Conservation (phyloP, 2,888 invertebrate species). For the Mesorhabditis sp. region DNA sequence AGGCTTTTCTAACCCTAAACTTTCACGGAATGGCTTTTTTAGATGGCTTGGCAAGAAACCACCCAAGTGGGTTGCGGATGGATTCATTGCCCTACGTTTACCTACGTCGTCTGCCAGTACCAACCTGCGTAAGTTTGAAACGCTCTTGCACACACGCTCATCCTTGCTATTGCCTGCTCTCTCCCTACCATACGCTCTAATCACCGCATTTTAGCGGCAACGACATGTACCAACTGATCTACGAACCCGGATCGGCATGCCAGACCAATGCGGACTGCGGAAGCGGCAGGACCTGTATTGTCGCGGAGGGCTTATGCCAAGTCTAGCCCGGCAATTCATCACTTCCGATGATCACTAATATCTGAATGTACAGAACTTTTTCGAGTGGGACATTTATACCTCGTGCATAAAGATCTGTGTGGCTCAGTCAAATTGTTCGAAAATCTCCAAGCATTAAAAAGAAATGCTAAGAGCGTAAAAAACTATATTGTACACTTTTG, state of each 20-base stretch:
- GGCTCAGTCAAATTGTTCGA: no score
- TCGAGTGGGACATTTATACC: no score
- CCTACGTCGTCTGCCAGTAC: slow-evolving; percentile 6
- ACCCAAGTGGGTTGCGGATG: background rate
- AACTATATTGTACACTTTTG: no score
- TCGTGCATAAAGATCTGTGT: no score
- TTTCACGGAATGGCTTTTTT: background rate
- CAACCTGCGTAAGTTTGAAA: background rate
- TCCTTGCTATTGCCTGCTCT: background rate
- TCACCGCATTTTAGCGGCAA: background rate
- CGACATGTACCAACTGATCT: background rate
- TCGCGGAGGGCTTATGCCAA: no score
- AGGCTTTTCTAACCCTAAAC: background rate
- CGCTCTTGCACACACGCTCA: background rate
- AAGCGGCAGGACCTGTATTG: background rate
- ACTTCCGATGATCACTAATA: no score
- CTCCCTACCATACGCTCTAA: background rate
- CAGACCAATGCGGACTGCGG: background rate
- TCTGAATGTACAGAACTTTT: no score
- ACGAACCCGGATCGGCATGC: background rate
- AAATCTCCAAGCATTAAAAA: no score
- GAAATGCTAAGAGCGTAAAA: no score
- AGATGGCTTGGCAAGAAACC: background rate
- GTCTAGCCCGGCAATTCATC: no score
- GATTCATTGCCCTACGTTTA: background rate